Percentiles rank a stretch among this genome's conserved stretches.
Evolutionary conservation across 2,888 invertebrate species (phyloP).

Genomic region (Trichopoda pennipes): DNA sequence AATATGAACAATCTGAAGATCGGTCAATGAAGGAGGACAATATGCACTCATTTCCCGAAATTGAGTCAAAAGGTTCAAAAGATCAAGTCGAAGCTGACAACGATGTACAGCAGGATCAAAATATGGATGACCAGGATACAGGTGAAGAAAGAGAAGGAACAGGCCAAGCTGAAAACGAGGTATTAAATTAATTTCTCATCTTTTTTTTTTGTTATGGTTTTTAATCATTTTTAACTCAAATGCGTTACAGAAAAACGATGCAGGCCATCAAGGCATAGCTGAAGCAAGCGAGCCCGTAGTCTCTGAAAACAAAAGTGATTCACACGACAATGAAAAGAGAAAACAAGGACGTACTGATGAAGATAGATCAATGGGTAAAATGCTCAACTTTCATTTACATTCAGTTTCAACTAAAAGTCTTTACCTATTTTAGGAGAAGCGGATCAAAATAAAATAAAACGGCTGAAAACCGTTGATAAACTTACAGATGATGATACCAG

Average conservation of each 20-base stretch:
- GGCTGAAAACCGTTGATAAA: slow-evolving; percentile 82
- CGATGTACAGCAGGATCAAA: slow-evolving; percentile 81
- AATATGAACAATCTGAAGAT: slow-evolving; percentile 78
- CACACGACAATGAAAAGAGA: slow-evolving; percentile 83
- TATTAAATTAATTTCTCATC: slow-evolving; percentile 55
- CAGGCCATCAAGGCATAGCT: slow-evolving; percentile 85
- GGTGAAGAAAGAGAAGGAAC: slow-evolving; percentile 84
- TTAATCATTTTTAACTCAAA: background rate
- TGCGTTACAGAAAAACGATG: slow-evolving; percentile 79
- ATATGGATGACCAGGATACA: slow-evolving; percentile 82
- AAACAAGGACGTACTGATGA: slow-evolving; percentile 89
- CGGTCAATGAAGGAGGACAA: slow-evolving; percentile 80
- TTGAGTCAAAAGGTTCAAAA: slow-evolving; percentile 77
- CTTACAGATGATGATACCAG: slow-evolving; percentile 78
- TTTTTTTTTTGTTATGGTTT: background rate
- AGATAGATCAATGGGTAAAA: slow-evolving; percentile 84
- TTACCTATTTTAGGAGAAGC: slow-evolving; percentile 74
- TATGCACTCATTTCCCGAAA: slow-evolving; percentile 78
- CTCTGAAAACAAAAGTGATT: slow-evolving; percentile 80
- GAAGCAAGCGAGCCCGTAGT: slow-evolving; percentile 79
- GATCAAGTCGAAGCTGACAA: slow-evolving; percentile 80
- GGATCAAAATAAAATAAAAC: slow-evolving; percentile 78
- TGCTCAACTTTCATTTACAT: background rate
- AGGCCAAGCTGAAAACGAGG: slow-evolving; percentile 88
- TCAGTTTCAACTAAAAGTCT: background rate